Base-by-base conservation (phyloP, 1,140 invertebrate species). In the Macrobrachium rosenbergii region DNA sequence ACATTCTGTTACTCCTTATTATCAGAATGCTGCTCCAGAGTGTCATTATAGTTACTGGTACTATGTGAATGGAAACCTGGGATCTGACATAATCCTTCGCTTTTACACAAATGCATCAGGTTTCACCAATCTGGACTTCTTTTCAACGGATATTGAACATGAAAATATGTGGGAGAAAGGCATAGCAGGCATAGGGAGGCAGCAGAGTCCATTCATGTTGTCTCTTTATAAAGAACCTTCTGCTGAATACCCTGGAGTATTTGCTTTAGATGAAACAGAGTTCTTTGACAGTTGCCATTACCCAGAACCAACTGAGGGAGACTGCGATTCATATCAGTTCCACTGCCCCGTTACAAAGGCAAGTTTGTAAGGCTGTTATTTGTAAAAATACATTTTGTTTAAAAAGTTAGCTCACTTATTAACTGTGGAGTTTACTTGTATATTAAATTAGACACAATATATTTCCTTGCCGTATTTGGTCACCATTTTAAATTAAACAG, bases 81-180 rank as follows among this genome's bases (percentile, higher is more conserved):
- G 63, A 58, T 82, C 86, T 21, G 60, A 82, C 58, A 23, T 88
- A 21, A 58, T 88, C n/a, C 73, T 88, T 3, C 52, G 80, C 14
- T 63, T 88, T 52, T 78, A 88, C 80, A 77, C 63, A 21, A 78
- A 80, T 23, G 21, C 72, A 69, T 23, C 60, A 59, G 73, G 77
- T n/a, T 69, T 83, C 21, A 69, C 75, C 17, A 88, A 88, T 73
- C 45, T 88, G 52, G 82, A 80, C 52, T 88, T 88, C 73, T 83
- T 83, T 23, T 78, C n/a, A 7, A 16, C 21, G 17, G 73, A 88
- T 28, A 43, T 59, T 23, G 80, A 16, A 21, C 23, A n/a, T 45
- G 37, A 88, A 16, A 63, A 75, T 5, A 0, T 28, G 8, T 88
- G 86, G 86, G 7, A 43, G 10, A 16, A 17, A 23, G 86, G 63